phyloP scores from a whole-genome alignment of 2,113 vertebrate genomes.

The Sceloporus tristichus region DNA sequence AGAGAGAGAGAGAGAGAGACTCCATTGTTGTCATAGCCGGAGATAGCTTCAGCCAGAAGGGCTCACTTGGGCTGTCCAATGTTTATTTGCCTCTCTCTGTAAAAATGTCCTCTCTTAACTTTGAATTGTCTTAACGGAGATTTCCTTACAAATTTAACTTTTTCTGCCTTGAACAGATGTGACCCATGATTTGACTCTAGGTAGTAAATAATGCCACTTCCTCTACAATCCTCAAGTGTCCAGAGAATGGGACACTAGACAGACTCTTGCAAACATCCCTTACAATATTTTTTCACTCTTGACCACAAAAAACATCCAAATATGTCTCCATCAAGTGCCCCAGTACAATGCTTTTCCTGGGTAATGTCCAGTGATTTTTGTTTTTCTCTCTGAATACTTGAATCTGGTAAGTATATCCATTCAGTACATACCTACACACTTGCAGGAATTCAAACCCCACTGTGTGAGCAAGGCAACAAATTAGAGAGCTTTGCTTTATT shows the following conservation, averaged over 20 bases:
- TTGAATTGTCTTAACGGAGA: no score
- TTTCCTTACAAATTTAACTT: background rate
- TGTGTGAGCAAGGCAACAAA: conserved; percentile 3
- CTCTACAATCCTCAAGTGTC: background rate
- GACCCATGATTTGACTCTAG: background rate
- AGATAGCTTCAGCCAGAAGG: background rate
- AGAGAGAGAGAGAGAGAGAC: no score
- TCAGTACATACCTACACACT: background rate
- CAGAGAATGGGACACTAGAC: background rate
- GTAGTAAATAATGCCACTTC: background rate
- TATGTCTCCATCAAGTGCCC: background rate
- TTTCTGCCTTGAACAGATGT: background rate
- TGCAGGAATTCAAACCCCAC: conserved; percentile 22
- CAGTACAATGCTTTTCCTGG: background rate
- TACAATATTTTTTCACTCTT: background rate
- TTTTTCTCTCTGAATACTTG: background rate
- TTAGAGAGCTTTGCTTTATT: conserved; percentile 36
- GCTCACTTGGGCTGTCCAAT: background rate
- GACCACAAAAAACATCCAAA: background rate
- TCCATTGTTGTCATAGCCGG: background rate
- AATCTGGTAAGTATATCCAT: background rate
- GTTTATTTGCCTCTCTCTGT: background rate
- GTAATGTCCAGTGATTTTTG: background rate
- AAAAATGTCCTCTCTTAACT: no score
- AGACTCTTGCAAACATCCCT: no score